phyloP scores from a whole-genome alignment of 2,888 invertebrate species.

The Diachrysia chrysitis region DNA sequence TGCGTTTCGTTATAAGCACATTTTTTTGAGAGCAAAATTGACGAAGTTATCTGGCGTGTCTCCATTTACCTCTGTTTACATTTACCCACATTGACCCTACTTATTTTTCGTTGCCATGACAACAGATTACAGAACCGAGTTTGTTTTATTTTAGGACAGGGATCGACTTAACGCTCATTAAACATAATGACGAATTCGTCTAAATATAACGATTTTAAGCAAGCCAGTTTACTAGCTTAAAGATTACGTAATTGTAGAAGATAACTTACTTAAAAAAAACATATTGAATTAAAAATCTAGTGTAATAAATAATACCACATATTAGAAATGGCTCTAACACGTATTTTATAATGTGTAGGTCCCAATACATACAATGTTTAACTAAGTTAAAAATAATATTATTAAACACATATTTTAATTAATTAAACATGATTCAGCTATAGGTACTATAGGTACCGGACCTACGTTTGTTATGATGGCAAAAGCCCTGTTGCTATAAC shows the following conservation, averaged over 20 bases:
- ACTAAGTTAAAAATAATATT: not conserved
- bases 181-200: slow-evolving; percentile 21
- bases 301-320: too few species aligned
- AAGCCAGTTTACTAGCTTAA: too few species aligned
- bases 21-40: too few species aligned
- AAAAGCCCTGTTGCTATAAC: too few species aligned
- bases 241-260: not conserved
- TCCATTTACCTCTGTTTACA: too few species aligned
- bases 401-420: not conserved
- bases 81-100: too few species aligned
- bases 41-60: too few species aligned
- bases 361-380: not conserved
- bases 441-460: not conserved
- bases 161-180: slow-evolving; percentile 37
- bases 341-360: too few species aligned
- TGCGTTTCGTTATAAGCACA: too few species aligned
- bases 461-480: not conserved
- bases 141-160: not conserved
- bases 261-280: too few species aligned
- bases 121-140: not conserved
- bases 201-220: not conserved
- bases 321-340: too few species aligned
- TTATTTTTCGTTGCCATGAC: slow-evolving; percentile 2
- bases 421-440: not conserved
- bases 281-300: too few species aligned